Percentiles rank a stretch among this genome's conserved stretches.
Evolutionary conservation across 2,888 invertebrate species (phyloP).

Genomic region (Ecdyonurus torrentis): DNA sequence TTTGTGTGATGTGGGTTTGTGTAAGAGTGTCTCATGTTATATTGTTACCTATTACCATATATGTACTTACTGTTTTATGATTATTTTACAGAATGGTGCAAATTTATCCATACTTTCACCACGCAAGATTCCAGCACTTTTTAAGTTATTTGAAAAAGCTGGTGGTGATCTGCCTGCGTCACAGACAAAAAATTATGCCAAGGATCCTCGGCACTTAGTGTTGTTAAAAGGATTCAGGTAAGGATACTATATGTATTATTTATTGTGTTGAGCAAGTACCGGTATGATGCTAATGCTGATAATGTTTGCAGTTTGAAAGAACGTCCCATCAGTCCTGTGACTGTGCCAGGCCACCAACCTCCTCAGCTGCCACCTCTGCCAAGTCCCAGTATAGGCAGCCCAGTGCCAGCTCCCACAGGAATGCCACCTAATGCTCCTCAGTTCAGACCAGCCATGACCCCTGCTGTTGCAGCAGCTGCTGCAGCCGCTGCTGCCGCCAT

Average conservation of each 20-base stretch:
- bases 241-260: constrained; percentile 15
- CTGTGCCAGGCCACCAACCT: constrained; percentile 34
- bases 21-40: no score
- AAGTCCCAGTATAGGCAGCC: constrained; percentile 38
- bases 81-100: constrained; percentile 46
- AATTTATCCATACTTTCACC: constrained; percentile 80
- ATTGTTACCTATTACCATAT: no score
- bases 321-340: constrained; percentile 45
- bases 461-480: constrained; percentile 10
- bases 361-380: constrained; percentile 29
- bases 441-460: constrained; percentile 19
- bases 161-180: constrained; percentile 67
- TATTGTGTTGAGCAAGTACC: background rate
- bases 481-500: constrained; percentile 20
- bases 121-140: constrained; percentile 68
- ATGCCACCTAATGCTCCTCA: background rate
- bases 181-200: constrained; percentile 78
- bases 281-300: background rate
- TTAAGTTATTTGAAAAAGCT: constrained; percentile 77
- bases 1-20: no score
- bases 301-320: constrained; percentile 37
- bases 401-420: constrained; percentile 28
- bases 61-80: background rate
- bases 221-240: constrained; percentile 56
- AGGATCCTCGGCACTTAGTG: constrained; percentile 69